These are phyloP conservation scores for Galendromus occidentalis DNA, from an alignment of 1,140 invertebrate species.

Conservation along the genomic window DNA sequence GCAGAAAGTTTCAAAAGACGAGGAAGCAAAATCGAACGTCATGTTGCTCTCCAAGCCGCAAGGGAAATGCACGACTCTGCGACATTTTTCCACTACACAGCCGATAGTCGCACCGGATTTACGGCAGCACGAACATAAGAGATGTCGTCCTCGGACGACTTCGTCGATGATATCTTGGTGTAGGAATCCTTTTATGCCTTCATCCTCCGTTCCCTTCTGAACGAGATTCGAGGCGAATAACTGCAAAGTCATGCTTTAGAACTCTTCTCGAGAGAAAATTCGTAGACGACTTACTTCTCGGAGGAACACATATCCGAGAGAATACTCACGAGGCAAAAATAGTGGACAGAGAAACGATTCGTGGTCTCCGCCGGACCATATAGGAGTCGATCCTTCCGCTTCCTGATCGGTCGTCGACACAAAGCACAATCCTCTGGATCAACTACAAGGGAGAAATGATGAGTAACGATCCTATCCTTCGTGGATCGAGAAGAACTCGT, in stretches of 20 bases:
- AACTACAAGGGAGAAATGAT: no score
- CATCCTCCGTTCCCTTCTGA: not conserved
- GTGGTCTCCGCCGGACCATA: not conserved
- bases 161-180: not conserved
- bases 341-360: not conserved
- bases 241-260: not conserved
- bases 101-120: not conserved
- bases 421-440: not conserved
- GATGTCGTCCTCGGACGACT: not conserved
- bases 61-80: not conserved
- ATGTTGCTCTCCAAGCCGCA: not conserved
- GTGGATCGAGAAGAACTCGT: no score
- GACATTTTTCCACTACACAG: not conserved
- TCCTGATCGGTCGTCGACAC: not conserved
- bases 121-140: not conserved
- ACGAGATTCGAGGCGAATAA: not conserved
- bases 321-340: conserved; percentile 5
- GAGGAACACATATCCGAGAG: no score
- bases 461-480: no score
- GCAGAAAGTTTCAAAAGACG: not conserved
- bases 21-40: not conserved
- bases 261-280: no score
- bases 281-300: no score
- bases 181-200: conserved; percentile 4
- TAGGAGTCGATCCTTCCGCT: not conserved